Evolutionary conservation across 2,113 vertebrate genomes (phyloP).

Genomic region (Rostratula benghalensis): DNA sequence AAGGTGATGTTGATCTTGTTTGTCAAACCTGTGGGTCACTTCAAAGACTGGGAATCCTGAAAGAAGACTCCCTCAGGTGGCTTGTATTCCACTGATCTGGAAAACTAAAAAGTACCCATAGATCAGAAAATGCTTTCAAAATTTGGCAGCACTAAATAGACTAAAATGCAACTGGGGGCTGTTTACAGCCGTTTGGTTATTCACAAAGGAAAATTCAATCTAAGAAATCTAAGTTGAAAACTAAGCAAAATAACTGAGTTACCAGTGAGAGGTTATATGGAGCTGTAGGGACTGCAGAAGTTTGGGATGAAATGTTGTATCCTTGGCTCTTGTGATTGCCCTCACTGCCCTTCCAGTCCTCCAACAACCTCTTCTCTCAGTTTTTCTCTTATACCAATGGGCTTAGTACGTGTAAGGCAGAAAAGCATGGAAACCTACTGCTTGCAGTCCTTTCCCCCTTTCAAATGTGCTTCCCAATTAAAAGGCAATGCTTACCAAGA

Average conservation of each 20-base stretch:
- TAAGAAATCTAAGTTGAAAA: background rate
- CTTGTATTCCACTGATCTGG: background rate
- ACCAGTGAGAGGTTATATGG: background rate
- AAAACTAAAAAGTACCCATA: background rate
- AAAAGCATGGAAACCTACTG: background rate
- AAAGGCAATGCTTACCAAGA: background rate
- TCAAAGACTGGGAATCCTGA: background rate
- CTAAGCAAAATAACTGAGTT: background rate
- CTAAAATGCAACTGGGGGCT: background rate
- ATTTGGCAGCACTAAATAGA: background rate
- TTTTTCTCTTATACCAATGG: background rate
- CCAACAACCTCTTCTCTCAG: background rate
- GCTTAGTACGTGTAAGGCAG: background rate
- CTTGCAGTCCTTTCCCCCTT: background rate
- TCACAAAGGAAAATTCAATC: background rate
- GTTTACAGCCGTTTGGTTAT: background rate
- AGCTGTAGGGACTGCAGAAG: background rate
- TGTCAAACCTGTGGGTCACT: background rate
- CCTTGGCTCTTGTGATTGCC: fast-evolving
- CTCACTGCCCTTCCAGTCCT: background rate
- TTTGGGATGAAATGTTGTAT: background rate
- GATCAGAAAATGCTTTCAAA: background rate
- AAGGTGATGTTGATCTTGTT: background rate
- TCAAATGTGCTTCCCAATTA: background rate
- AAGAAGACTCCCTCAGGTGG: background rate